Base-by-base conservation (phyloP, 2,888 invertebrate species). In the Terebella lapidaria region DNA sequence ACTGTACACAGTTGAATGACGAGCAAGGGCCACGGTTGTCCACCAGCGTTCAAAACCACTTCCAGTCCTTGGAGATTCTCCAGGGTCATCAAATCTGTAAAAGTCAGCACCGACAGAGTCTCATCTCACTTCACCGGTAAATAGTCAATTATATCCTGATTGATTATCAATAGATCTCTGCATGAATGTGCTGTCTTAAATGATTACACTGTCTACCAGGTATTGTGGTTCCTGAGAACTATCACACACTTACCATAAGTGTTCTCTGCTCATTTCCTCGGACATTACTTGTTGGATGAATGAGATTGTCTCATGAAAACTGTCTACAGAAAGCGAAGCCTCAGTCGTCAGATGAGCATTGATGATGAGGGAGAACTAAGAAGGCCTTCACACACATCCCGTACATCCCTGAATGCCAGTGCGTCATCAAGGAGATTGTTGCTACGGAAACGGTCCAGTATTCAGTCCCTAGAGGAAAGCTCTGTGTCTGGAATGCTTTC, bases 21-120 rank as follows among this genome's bases (percentile, higher is more conserved):
- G 93, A 93, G 76, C 88, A 90, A 81, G 91, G 91, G 70, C 91
- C 92, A 0, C 89, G 91, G 74, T 81, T 93, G 64, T 89, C 90
- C 5, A 86, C 91, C 71, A 89, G 91, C 0, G 84, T 94, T 25
- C 91, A 92, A 82, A 93, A 93, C 81, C 92, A 93, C 78, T 93
- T 94, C 81, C 87, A 89, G 60, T 90, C 93, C 1, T 91, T 93
- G 70, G 87, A 89, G 79, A 87, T 91, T 71, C 84, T 89, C 46
- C 85, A 86, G 58, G 91, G 90, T 54, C 55, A 65, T 46, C 87
- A 87, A 78, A 84, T 87, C n/a, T 65, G 74, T 35, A 60, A 58
- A 42, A 58, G 25, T n/a, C 24, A 22, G 15, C 67, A 67, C 53
- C 56, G 60, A 20, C 67, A 63, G 47, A 67, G 62, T 74, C 76